Percentiles rank a stretch among this genome's conserved stretches.
Conservation (phyloP, 2,888 invertebrate genomes). For the Hydroisotoma schaefferi region DNA sequence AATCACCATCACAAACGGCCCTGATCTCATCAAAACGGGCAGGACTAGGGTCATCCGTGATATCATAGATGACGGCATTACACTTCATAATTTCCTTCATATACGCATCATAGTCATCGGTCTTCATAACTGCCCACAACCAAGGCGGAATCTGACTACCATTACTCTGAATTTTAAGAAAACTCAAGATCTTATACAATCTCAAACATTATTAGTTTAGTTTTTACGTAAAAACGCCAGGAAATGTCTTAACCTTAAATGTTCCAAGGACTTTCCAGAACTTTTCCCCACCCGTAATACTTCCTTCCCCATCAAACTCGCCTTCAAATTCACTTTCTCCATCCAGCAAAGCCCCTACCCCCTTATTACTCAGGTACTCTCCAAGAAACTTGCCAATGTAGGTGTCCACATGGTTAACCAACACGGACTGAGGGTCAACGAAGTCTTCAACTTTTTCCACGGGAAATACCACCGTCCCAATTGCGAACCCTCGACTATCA, state of each 20-base stretch:
- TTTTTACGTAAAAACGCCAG: neutral
- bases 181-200: neutral
- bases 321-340: slow-evolving; percentile 24
- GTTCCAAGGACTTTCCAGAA: slow-evolving; percentile 38
- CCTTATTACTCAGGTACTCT: slow-evolving; percentile 30
- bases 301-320: slow-evolving; percentile 25
- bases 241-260: slow-evolving; percentile 10
- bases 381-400: slow-evolving; percentile 41
- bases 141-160: slow-evolving; percentile 32
- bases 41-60: slow-evolving; percentile 28
- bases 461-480: slow-evolving; percentile 8
- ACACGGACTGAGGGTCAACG: slow-evolving; percentile 21
- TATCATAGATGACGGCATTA: slow-evolving; percentile 43
- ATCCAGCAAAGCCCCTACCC: slow-evolving; percentile 15
- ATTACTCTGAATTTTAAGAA: slow-evolving; percentile 2
- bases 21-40: slow-evolving; percentile 43
- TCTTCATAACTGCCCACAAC: slow-evolving; percentile 41
- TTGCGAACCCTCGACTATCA: neutral
- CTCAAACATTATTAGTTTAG: neutral
- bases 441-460: slow-evolving; percentile 6
- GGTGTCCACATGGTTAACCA: slow-evolving; percentile 40
- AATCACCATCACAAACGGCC: slow-evolving; percentile 37
- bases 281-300: neutral
- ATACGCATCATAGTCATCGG: slow-evolving; percentile 42
- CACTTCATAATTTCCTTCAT: slow-evolving; percentile 41